Conservation (phyloP, 2,888 invertebrate genomes). For the Prostheceraeus crozeri region DNA sequence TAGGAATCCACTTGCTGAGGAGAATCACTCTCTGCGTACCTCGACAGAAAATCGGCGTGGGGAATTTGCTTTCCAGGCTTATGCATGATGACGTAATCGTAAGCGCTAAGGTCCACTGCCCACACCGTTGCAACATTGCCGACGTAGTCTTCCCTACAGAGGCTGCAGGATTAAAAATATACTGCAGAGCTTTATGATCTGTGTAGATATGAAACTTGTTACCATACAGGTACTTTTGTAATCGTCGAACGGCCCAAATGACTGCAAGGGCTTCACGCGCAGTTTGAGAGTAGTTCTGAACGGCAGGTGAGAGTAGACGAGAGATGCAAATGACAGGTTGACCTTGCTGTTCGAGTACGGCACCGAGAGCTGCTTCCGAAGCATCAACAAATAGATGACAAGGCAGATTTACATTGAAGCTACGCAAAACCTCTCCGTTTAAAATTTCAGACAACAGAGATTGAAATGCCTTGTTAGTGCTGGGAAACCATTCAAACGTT, state of each 20-base stretch:
- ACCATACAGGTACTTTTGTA: background rate
- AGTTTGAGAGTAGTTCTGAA: constrained; percentile 15
- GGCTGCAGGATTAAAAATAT: constrained; percentile 11
- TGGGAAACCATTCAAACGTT: too few species aligned
- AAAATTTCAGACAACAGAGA: too few species aligned
- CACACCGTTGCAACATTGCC: constrained; percentile 1
- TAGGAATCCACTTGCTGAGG: too few species aligned
- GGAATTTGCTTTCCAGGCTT: constrained; percentile 8
- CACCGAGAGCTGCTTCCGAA: constrained; percentile 8
- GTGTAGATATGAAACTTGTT: background rate
- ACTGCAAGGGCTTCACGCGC: background rate
- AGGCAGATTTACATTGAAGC: too few species aligned
- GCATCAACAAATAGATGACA: constrained; percentile 4
- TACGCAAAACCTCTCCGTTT: too few species aligned
- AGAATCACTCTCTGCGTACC: background rate
- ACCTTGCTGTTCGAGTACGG: background rate
- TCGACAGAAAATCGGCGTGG: constrained; percentile 18
- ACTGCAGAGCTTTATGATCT: constrained; percentile 10
- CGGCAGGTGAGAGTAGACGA: background rate
- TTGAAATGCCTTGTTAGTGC: too few species aligned
- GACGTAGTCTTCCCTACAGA: constrained; percentile 14
- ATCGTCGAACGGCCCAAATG: background rate
- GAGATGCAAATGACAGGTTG: constrained; percentile 22
- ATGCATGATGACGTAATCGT: background rate
- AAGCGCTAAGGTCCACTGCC: background rate